Base-by-base conservation (phyloP, 1,140 invertebrate species). In the Rhyacophila brunnea region DNA sequence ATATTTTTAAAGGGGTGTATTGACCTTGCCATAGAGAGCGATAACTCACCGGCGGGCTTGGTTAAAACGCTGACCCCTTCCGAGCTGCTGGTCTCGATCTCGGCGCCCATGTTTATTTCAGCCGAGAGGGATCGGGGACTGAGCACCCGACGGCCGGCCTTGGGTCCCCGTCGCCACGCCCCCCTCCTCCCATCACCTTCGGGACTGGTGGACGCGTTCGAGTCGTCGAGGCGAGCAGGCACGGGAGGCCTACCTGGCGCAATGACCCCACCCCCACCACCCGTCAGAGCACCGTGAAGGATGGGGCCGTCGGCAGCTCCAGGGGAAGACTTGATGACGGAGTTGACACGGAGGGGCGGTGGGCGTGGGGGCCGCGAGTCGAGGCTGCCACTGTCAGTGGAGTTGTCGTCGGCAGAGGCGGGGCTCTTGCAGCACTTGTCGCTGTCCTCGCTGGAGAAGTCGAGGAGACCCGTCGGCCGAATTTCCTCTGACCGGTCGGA, bases 371-470 rank as follows among this genome's bases (percentile, higher is more conserved):
- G 70, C n/a, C 72, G 57, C 14, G 53, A 20, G 15, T 60, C 48
- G n/a, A 64, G 36, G 1, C 74, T 71, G 40, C 72, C 74, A 0
- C 74, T 75, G 43, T 78, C 76, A 0, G 74, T 77, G 0, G 75
- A 77, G 43, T 76, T 77, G 58, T 78, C 75, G 18, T 79, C 75
- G 51, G 66, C 75, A 0, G 70, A 70, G 0, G 55, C 20, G 4
- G 75, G 77, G 55, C 77, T 79, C 56, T 77, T 79, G 59, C 75
- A 78, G 51, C 76, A 78, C 43, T 77, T 78, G 49, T 79, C 75
- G 55, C 74, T 77, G 52, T 79, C 77, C 60, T 79, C 77, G 45
- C 72, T 75, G 45, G 75, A 77, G 42, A 75, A 79, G 57, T 77
- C 75, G 9, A 78, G 47, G 4, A 65, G 42, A 40, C 55, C 55